A percentile compares a stretch with the other conserved stretches of the same genome.
Conservation (phyloP, 2,113 vertebrate genomes). For the Aramus guarauna region DNA sequence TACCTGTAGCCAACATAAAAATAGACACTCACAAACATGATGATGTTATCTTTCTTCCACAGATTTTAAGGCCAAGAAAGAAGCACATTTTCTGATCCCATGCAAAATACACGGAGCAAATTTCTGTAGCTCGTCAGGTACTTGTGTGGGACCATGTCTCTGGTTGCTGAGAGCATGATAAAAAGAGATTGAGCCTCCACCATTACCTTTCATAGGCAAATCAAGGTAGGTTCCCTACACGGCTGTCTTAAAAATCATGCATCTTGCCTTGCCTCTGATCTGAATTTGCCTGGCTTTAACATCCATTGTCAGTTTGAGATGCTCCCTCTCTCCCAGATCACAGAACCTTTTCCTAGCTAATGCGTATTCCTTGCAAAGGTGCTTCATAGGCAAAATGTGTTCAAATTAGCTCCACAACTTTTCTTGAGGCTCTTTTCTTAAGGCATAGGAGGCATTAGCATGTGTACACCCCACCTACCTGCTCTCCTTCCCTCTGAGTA, state of each 20-base stretch:
- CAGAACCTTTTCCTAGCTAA: not conserved
- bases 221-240: not conserved
- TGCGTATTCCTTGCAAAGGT: not conserved
- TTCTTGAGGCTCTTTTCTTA: not conserved
- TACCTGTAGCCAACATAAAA: not conserved
- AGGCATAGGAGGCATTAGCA: not conserved
- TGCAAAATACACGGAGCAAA: not conserved
- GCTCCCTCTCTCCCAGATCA: not conserved
- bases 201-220: not conserved
- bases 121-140: not conserved
- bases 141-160: accelerated
- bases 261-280: not conserved
- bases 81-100: not conserved
- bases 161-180: not conserved
- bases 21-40: not conserved
- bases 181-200: not conserved
- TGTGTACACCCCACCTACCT: not conserved
- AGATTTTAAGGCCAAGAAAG: not conserved
- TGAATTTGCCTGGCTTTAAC: not conserved
- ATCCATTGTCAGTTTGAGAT: not conserved
- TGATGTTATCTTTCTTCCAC: not conserved
- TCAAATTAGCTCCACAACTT: not conserved
- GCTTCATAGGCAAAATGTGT: not conserved
- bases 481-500: not conserved
- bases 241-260: not conserved